Conservation (phyloP, 2,888 invertebrate genomes). For the Oegoconia quadripuncta region DNA sequence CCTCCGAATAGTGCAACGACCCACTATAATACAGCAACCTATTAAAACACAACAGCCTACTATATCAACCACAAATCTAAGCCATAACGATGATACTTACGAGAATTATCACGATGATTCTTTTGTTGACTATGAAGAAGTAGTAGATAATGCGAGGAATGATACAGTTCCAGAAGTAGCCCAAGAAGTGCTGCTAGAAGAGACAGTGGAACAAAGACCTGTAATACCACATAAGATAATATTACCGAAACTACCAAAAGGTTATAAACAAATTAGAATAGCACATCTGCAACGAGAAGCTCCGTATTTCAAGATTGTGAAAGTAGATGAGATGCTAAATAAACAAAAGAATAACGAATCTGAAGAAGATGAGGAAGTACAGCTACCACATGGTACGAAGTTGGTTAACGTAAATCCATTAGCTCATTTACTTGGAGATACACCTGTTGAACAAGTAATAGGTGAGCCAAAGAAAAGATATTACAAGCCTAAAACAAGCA, state of each 20-base stretch:
- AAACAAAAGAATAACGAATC: not conserved
- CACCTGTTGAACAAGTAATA: conserved; percentile 32
- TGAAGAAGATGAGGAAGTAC: conserved; percentile 16
- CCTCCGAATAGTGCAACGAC: conserved; percentile 33
- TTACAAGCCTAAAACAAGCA: conserved; percentile 36
- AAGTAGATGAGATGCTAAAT: conserved; percentile 38
- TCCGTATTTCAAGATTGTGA: conserved; percentile 62
- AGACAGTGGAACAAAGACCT: conserved; percentile 18
- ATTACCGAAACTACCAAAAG: conserved; percentile 40
- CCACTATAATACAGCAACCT: no score
- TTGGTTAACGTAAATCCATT: conserved; percentile 56
- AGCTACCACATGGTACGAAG: conserved; percentile 50
- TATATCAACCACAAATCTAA: not conserved
- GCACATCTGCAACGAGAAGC: conserved; percentile 54
- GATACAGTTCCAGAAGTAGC: conserved; percentile 56
- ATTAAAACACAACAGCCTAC: no score
- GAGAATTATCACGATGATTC: conserved; percentile 19
- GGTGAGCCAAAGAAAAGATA: conserved; percentile 35
- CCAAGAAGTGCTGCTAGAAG: conserved; percentile 54
- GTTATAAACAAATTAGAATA: conserved; percentile 39
- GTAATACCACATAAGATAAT: conserved; percentile 36
- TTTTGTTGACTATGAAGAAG: conserved; percentile 23
- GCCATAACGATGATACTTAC: conserved; percentile 9
- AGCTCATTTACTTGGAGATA: conserved; percentile 52
- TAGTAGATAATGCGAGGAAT: conserved; percentile 19